phyloP scores from a whole-genome alignment of 2,797 vertebrate species.

The Dendrocincla fuliginosa region DNA sequence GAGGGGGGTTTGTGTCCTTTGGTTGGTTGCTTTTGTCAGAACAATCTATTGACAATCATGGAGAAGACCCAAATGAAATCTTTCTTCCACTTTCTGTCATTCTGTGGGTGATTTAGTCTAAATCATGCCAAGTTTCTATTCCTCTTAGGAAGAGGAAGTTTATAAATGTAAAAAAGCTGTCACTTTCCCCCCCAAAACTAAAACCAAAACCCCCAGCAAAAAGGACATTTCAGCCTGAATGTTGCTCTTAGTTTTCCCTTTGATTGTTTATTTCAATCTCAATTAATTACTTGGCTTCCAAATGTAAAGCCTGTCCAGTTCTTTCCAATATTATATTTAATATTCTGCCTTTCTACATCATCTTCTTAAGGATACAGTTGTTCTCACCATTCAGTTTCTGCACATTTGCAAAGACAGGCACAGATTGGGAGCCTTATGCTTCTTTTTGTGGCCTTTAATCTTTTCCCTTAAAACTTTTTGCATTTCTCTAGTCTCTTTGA shows the following conservation, averaged over 20 bases:
- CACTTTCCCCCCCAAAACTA: too few relatives aligned
- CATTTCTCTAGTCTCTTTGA: constrained; percentile 17
- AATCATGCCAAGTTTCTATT: neutral
- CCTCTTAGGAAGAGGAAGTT: neutral
- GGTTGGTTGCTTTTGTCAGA: neutral
- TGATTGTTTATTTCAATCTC: constrained; percentile 16
- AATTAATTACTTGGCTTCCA: constrained; percentile 43
- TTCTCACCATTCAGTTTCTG: constrained; percentile 55
- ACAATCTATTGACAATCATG: neutral
- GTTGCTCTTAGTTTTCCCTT: constrained; percentile 31
- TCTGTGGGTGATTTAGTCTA: neutral
- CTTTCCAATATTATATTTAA: constrained; percentile 55
- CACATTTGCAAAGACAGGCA: constrained; percentile 47
- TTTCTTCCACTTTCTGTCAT: neutral
- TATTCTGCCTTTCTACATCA: constrained; percentile 46
- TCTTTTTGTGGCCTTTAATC: constrained; percentile 46
- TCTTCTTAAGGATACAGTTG: constrained; percentile 55
- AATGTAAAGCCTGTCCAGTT: constrained; percentile 32
- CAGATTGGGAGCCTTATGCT: constrained; percentile 60
- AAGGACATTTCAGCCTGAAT: neutral
- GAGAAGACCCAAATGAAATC: neutral
- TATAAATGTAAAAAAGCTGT: neutral
- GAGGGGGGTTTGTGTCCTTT: neutral
- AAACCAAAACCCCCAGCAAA: neutral
- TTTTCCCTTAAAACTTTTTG: constrained; percentile 29